A percentile compares a stretch with the other conserved stretches of the same genome.
These are phyloP conservation scores for Oligia fasciuncula DNA, from an alignment of 2,888 invertebrate species.

Conservation along the genomic window DNA sequence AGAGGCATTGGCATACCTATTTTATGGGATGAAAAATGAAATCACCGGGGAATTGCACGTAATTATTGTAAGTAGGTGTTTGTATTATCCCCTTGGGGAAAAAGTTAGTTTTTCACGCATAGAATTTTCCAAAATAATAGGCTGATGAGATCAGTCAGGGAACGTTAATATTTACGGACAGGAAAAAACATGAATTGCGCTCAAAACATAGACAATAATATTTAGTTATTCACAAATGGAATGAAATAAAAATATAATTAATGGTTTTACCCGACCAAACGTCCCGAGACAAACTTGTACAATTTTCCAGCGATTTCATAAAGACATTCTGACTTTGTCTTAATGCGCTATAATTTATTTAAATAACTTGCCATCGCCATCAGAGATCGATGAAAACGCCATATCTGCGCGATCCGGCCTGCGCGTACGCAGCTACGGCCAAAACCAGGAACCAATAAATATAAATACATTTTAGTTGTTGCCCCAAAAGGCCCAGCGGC, in stretches of 20 bases:
- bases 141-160: neutral
- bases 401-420: conserved; percentile 68
- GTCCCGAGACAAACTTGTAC: conserved; percentile 20
- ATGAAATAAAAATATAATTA: conserved; percentile 16
- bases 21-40: too few relatives aligned
- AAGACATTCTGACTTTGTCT: conserved; percentile 49
- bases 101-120: neutral
- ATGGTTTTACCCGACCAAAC: neutral
- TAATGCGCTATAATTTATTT: conserved; percentile 63
- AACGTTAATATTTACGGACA: neutral
- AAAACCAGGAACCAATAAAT: conserved; percentile 84
- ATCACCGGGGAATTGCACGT: neutral
- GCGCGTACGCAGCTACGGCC: conserved; percentile 73
- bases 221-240: neutral
- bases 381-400: conserved; percentile 75
- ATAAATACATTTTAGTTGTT: conserved; percentile 81
- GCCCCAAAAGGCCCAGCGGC: conserved; percentile 77
- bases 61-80: neutral
- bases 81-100: neutral
- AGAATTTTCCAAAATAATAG: neutral
- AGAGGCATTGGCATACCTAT: neutral
- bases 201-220: neutral
- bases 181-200: neutral
- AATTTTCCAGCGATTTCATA: conserved; percentile 53
- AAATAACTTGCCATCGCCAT: conserved; percentile 67